Percentiles rank a stretch among this genome's conserved stretches.
Conservation (phyloP, 2,113 vertebrate species). For the Sphaerodactylus townsendi region DNA sequence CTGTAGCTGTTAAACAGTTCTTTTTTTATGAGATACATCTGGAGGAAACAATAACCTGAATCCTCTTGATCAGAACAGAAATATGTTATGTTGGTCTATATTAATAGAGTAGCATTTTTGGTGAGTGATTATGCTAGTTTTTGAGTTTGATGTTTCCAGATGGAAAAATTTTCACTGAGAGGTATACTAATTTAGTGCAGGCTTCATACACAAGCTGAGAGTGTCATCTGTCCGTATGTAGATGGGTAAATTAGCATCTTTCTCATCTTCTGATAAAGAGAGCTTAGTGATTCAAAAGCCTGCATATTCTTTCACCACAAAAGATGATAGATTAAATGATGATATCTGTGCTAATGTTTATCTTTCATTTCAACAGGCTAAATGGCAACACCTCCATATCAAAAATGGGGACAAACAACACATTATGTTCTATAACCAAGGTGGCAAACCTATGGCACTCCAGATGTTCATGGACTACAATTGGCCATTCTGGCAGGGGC, state of each 20-base stretch:
- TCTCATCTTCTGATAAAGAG: too few relatives aligned
- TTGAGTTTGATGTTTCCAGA: neutral
- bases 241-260: too few relatives aligned
- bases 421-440: too few relatives aligned
- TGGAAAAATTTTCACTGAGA: neutral
- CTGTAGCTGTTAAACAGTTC: slow-evolving; percentile 51
- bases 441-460: too few relatives aligned
- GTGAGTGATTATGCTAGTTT: neutral
- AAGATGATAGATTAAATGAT: neutral
- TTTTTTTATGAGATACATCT: slow-evolving; percentile 38
- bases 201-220: neutral
- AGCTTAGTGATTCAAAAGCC: neutral
- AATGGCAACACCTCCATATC: neutral
- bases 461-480: too few relatives aligned
- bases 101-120: neutral
- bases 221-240: neutral
- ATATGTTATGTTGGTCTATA: neutral
- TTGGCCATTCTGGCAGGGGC: too few relatives aligned
- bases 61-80: slow-evolving; percentile 36
- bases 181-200: neutral
- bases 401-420: too few relatives aligned
- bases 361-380: neutral
- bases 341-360: neutral
- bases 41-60: slow-evolving; percentile 27
- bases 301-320: neutral